Evolutionary conservation across 2,888 invertebrate species (phyloP).

Genomic region (Ferdinandea cuprea): DNA sequence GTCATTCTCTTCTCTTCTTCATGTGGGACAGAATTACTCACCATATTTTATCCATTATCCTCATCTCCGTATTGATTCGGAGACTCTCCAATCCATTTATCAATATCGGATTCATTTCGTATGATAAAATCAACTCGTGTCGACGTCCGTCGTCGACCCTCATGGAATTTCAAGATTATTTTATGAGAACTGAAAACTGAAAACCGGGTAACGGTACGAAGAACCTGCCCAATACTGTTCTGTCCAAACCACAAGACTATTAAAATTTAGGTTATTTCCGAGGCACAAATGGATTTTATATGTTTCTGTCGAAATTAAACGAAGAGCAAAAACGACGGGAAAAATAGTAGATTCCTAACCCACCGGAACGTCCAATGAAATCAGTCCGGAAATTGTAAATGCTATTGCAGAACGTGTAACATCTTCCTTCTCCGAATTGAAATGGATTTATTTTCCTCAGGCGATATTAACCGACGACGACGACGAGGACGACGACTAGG

Average conservation of each 20-base stretch:
- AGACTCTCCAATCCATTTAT: conserved; percentile 16
- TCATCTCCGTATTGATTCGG: background rate
- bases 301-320: conserved; percentile 26
- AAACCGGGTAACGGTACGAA: background rate
- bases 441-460: conserved; percentile 54
- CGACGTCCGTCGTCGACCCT: conserved; percentile 21
- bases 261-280: conserved; percentile 33
- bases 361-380: conserved; percentile 35
- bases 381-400: conserved; percentile 58
- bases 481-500: no score
- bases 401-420: conserved; percentile 49
- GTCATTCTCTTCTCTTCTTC: no score
- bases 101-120: conserved; percentile 29
- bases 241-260: conserved; percentile 19
- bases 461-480: conserved; percentile 46
- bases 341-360: conserved; percentile 4
- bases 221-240: conserved; percentile 7
- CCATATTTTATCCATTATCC: background rate
- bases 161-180: conserved; percentile 28
- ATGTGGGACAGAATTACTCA: background rate
- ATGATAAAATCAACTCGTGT: conserved; percentile 28
- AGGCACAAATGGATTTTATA: conserved; percentile 18
- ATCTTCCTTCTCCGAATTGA: conserved; percentile 49
- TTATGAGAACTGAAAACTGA: background rate
- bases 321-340: background rate